Conservation (phyloP, 2,888 invertebrate genomes). For the Ctena decussata region DNA sequence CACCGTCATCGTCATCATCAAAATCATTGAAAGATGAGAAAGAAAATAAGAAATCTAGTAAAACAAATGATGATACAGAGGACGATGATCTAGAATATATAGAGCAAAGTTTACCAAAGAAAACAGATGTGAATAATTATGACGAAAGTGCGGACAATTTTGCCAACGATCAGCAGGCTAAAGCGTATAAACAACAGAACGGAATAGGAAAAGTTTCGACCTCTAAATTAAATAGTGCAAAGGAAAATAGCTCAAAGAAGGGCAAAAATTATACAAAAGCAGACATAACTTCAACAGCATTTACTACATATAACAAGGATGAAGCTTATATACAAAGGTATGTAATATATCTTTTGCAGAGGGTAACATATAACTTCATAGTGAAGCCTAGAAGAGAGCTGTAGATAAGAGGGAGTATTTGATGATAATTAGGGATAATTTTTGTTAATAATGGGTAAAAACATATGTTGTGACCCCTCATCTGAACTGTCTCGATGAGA, state of each 20-base stretch:
- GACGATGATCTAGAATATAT: constrained; percentile 84
- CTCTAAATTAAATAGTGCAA: constrained; percentile 82
- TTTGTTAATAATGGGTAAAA: too few relatives aligned
- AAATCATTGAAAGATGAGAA: constrained; percentile 56
- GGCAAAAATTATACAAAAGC: constrained; percentile 80
- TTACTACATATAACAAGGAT: constrained; percentile 85
- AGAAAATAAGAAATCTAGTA: constrained; percentile 70
- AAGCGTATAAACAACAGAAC: constrained; percentile 79
- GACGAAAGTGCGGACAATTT: constrained; percentile 82
- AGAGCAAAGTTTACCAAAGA: constrained; percentile 82
- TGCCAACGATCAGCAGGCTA: constrained; percentile 81
- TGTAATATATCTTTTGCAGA: too few relatives aligned
- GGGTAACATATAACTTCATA: too few relatives aligned
- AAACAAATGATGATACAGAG: constrained; percentile 76
- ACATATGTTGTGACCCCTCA: too few relatives aligned
- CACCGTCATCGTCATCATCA: constrained; percentile 2
- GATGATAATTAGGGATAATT: too few relatives aligned
- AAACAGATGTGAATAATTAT: constrained; percentile 83
- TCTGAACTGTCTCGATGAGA: too few relatives aligned
- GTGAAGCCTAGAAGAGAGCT: too few relatives aligned
- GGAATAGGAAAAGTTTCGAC: constrained; percentile 74
- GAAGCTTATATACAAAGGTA: constrained; percentile 81
- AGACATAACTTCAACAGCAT: constrained; percentile 77
- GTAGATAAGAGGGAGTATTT: too few relatives aligned
- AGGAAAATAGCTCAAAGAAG: constrained; percentile 80